Evolutionary conservation across 2,113 vertebrate genomes (phyloP).

Genomic region (Brachyhypopomus gauderio): DNA sequence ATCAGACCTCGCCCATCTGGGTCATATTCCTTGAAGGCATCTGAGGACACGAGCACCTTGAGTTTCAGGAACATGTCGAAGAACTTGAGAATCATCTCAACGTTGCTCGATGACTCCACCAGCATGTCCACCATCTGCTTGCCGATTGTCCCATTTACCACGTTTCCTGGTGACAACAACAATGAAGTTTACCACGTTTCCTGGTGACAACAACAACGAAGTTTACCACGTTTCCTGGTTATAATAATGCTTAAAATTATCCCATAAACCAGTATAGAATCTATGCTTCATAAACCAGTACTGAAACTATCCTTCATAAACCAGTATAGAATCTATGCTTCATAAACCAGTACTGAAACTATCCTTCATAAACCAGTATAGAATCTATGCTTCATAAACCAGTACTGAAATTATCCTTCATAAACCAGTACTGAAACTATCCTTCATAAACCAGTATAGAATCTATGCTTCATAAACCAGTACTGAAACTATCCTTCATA

Average conservation of each 20-base stretch:
- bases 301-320: too few relatives aligned
- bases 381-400: too few relatives aligned
- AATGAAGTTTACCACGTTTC: constrained; percentile 88
- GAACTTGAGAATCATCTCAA: constrained; percentile 95
- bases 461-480: too few relatives aligned
- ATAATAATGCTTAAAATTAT: background rate
- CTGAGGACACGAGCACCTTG: constrained; percentile 91
- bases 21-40: constrained; percentile 87
- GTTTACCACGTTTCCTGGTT: constrained; percentile 89
- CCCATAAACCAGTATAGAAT: background rate
- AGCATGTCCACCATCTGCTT: constrained; percentile 99
- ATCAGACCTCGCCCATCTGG: constrained; percentile 86
- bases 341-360: too few relatives aligned
- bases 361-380: too few relatives aligned
- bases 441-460: too few relatives aligned
- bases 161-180: constrained; percentile 78
- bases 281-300: too few relatives aligned
- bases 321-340: too few relatives aligned
- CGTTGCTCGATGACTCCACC: constrained; percentile 91
- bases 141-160: constrained; percentile 94
- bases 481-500: too few relatives aligned
- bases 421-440: too few relatives aligned
- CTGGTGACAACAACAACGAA: constrained; percentile 65
- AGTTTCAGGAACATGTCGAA: constrained; percentile 97
- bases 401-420: too few relatives aligned